Conservation (phyloP, 2,888 invertebrate genomes). For the Acanthopleura granulata region DNA sequence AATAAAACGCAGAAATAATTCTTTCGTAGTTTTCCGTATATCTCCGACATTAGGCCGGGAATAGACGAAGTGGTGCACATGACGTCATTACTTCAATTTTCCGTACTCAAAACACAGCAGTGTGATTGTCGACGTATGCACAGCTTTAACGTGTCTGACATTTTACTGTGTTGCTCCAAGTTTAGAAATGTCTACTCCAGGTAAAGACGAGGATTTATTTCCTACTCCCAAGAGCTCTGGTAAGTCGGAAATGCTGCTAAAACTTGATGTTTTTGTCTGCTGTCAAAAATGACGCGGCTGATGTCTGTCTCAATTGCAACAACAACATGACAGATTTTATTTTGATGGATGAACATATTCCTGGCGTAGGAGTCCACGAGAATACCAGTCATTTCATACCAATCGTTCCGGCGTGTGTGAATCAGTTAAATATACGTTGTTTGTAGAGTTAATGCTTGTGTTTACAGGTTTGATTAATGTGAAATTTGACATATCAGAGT, state of each 20-base stretch:
- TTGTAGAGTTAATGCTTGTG: no score
- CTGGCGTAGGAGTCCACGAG: no score
- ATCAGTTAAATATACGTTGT: no score
- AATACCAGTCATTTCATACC: no score
- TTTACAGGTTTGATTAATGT: no score
- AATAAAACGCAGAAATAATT: no score
- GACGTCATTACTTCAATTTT: neutral
- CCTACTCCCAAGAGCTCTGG: neutral
- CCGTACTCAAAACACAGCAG: neutral
- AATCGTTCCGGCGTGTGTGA: no score
- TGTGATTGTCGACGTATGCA: conserved; percentile 14
- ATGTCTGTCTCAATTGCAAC: neutral
- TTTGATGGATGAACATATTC: no score
- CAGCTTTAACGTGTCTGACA: neutral
- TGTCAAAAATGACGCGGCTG: neutral
- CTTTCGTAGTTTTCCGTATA: no score
- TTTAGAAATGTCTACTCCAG: neutral
- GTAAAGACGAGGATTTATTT: conserved; percentile 5
- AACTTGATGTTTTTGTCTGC: neutral
- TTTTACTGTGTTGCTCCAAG: neutral
- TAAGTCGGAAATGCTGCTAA: neutral
- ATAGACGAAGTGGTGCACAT: neutral
- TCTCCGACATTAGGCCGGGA: neutral
- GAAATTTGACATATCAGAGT: no score
- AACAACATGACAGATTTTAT: neutral